Evolutionary conservation across 1,140 invertebrate species (phyloP).

Genomic region (Drosophila murphyi): DNA sequence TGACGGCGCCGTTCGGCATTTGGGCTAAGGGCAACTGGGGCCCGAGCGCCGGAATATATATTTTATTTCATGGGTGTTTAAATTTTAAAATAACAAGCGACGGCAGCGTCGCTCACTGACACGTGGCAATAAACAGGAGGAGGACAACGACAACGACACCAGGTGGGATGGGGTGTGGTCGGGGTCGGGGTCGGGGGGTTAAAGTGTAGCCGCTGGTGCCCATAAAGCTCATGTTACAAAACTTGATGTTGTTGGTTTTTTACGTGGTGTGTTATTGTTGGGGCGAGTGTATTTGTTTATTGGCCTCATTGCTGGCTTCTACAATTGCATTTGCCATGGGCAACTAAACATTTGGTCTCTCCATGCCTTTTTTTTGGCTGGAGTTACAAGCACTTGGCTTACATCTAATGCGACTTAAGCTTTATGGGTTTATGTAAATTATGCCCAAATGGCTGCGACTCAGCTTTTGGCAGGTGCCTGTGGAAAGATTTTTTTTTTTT

Average conservation of each 20-base stretch:
- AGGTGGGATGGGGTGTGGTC: conserved; percentile 26
- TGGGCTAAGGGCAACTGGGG: conserved; percentile 1
- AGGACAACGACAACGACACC: conserved; percentile 21
- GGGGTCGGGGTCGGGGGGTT: conserved; percentile 13
- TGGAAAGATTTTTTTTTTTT: neutral
- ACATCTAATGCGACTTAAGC: conserved; percentile 72
- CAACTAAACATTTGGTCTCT: conserved; percentile 56
- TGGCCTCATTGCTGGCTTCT: conserved; percentile 74
- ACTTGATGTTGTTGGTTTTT: conserved; percentile 50
- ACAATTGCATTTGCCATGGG: conserved; percentile 79
- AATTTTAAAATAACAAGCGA: conserved; percentile 82
- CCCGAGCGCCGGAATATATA: conserved; percentile 36
- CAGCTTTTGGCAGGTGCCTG: conserved; percentile 26
- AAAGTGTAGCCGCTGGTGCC: conserved; percentile 60
- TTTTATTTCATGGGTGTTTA: conserved; percentile 83
- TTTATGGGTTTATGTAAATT: conserved; percentile 79
- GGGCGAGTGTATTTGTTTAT: conserved; percentile 76
- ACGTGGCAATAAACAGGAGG: conserved; percentile 54
- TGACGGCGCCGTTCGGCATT: conserved; percentile 28
- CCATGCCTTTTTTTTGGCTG: conserved; percentile 2
- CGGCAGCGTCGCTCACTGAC: conserved; percentile 58
- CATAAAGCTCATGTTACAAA: conserved; percentile 48
- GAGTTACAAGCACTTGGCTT: conserved; percentile 62
- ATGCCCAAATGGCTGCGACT: conserved; percentile 29
- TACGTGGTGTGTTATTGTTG: conserved; percentile 43